Conservation (phyloP, 1,140 invertebrate species). For the Philopotamus ludificatus region DNA sequence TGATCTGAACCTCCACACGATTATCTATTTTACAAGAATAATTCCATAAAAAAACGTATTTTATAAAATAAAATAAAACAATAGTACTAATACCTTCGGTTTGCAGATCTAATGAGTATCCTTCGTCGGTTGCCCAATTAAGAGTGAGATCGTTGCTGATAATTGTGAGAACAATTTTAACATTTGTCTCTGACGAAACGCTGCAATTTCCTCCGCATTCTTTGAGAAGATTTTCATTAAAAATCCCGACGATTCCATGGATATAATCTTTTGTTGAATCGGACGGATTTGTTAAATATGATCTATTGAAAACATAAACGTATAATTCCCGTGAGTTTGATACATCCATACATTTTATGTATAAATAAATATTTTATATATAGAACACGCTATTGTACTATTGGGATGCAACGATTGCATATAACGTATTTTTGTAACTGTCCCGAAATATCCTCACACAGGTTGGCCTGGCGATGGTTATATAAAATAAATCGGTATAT, state of each 20-base stretch:
- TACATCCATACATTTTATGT: too few species aligned
- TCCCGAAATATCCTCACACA: neutral
- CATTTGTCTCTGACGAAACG: slow-evolving; percentile 50
- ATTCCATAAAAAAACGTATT: neutral
- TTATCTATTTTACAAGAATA: slow-evolving; percentile 50
- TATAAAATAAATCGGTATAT: too few species aligned
- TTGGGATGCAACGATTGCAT: neutral
- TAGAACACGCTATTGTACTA: neutral
- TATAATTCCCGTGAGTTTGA: neutral
- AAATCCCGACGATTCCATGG: slow-evolving; percentile 55
- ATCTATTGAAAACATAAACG: slow-evolving; percentile 47
- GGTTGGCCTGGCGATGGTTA: too few species aligned
- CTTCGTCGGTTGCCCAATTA: slow-evolving; percentile 65
- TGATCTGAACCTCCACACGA: slow-evolving; percentile 59
- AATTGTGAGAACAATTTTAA: slow-evolving; percentile 57
- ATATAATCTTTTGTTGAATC: slow-evolving; percentile 51
- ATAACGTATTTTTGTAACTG: neutral
- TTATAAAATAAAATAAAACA: neutral
- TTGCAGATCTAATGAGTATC: slow-evolving; percentile 60
- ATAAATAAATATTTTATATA: too few species aligned
- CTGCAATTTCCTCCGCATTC: slow-evolving; percentile 60
- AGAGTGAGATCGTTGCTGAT: slow-evolving; percentile 53
- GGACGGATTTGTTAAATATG: slow-evolving; percentile 56
- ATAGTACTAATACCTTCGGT: slow-evolving; percentile 52
- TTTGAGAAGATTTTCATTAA: slow-evolving; percentile 56